A percentile compares a stretch with the other conserved stretches of the same genome.
Conservation (phyloP, 2,113 vertebrate genomes). For the Ictalurus punctatus region DNA sequence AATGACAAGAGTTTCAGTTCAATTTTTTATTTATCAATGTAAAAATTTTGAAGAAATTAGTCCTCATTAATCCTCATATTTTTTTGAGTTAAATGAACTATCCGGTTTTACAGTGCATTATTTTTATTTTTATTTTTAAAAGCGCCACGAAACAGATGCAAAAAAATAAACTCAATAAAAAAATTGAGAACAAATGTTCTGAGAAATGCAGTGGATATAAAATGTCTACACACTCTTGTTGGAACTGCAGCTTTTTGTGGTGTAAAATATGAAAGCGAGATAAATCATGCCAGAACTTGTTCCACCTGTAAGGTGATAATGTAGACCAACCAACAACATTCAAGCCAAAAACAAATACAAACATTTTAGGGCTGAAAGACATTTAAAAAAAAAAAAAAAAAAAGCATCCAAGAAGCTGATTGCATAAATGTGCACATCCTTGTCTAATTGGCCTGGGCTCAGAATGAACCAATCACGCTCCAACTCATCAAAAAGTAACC, state of each 20-base stretch:
- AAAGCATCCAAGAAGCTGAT: background rate
- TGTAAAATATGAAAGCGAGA: background rate
- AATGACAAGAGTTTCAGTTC: too few relatives aligned
- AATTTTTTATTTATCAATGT: too few relatives aligned
- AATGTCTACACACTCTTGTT: background rate
- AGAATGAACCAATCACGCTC: background rate
- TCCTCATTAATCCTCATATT: too few relatives aligned
- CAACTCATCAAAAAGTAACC: background rate
- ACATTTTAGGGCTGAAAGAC: background rate
- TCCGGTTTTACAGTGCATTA: too few relatives aligned
- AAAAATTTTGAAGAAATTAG: too few relatives aligned
- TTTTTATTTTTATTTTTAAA: background rate
- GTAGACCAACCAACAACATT: background rate
- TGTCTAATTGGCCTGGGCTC: background rate
- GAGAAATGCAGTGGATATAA: background rate
- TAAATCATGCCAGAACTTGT: background rate
- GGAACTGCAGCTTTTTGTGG: background rate
- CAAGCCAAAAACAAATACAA: background rate
- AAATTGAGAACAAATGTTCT: background rate
- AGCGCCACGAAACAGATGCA: background rate
- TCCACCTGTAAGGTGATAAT: background rate
- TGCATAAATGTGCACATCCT: background rate
- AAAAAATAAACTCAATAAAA: background rate
- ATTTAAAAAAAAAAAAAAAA: background rate
- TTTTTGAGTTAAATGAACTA: too few relatives aligned